These are phyloP conservation scores for Crocidura indochinensis DNA, from an alignment of 2,797 vertebrate species.

Conservation along the genomic window DNA sequence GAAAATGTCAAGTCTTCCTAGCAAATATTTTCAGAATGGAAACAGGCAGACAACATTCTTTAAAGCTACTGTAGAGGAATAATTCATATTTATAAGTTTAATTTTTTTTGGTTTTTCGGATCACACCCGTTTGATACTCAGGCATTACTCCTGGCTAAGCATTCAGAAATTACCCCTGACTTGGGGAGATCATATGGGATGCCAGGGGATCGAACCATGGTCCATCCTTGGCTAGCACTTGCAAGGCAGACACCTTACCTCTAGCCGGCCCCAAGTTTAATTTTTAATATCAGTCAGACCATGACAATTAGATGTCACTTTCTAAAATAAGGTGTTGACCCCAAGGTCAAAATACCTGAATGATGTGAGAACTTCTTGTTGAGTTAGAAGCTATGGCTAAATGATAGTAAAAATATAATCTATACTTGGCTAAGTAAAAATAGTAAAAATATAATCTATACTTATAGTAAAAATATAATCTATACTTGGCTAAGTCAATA, in stretches of 20 bases:
- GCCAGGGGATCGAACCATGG: no score
- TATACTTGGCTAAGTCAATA: constrained; percentile 39
- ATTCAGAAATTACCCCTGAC: no score
- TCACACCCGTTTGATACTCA: no score
- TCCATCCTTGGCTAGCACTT: no score
- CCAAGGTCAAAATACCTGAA: constrained; percentile 7
- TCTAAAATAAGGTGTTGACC: constrained; percentile 44
- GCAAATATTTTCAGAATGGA: constrained; percentile 42
- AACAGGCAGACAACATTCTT: constrained; percentile 9
- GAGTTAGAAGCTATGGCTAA: constrained; percentile 44
- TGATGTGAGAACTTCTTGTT: neutral
- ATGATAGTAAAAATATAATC: constrained; percentile 43
- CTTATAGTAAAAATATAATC: no score
- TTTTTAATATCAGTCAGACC: constrained; percentile 44
- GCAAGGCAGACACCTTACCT: no score
- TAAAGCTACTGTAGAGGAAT: neutral
- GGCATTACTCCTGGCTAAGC: no score
- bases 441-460: constrained; percentile 48
- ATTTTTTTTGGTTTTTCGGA: no score
- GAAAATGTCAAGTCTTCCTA: constrained; percentile 23
- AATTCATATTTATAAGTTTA: constrained; percentile 36
- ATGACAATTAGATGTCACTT: constrained; percentile 59
- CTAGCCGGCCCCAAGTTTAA: no score
- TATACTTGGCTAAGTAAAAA: constrained; percentile 32
- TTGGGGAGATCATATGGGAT: no score